Conservation (phyloP, 2,888 invertebrate species). For the Deroplatys truncata region DNA sequence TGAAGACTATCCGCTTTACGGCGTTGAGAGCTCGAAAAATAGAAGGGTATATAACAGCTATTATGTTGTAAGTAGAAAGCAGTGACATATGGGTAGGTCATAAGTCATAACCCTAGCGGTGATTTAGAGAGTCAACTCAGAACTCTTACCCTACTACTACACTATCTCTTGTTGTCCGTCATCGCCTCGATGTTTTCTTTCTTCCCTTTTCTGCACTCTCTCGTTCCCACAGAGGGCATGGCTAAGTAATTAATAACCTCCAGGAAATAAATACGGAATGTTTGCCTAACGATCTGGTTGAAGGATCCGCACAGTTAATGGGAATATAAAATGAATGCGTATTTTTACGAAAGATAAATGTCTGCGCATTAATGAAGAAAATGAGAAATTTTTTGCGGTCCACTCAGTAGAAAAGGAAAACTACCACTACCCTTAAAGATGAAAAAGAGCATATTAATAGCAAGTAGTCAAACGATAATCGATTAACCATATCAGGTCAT, state of each 20-base stretch:
- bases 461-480: too few relatives aligned
- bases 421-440: too few relatives aligned
- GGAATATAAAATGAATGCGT: not conserved
- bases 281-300: not conserved
- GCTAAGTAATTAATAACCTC: not conserved
- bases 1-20: too few relatives aligned
- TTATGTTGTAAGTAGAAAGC: too few relatives aligned
- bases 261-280: not conserved
- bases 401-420: too few relatives aligned
- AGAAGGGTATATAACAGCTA: too few relatives aligned
- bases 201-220: not conserved
- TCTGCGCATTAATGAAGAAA: not conserved
- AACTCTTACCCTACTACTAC: not conserved
- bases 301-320: not conserved
- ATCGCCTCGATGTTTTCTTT: not conserved
- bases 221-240: not conserved
- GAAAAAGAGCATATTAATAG: too few relatives aligned
- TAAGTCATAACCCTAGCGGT: not conserved
- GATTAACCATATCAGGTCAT: too few relatives aligned
- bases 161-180: not conserved
- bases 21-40: too few relatives aligned
- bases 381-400: too few relatives aligned
- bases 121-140: not conserved
- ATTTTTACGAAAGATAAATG: not conserved
- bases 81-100: not conserved